Percentiles rank a stretch among this genome's conserved stretches.
These are phyloP conservation scores for Nesoenas mayeri DNA, from an alignment of 2,113 vertebrate species.

Conservation along the genomic window DNA sequence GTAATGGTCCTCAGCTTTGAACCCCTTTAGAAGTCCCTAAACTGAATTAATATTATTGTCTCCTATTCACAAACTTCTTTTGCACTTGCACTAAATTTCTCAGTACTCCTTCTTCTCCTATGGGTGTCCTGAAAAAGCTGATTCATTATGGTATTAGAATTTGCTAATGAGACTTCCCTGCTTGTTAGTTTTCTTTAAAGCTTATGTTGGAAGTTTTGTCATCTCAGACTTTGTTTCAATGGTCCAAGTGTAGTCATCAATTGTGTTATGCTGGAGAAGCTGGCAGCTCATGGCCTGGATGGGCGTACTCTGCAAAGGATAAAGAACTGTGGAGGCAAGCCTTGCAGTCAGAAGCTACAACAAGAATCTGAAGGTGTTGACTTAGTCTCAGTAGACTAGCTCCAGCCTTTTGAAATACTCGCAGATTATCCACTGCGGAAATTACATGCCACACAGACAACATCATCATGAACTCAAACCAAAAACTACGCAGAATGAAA, in stretches of 20 bases:
- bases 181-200: background rate
- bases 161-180: background rate
- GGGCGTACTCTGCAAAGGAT: no score
- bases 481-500: background rate
- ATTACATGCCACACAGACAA: background rate
- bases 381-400: background rate
- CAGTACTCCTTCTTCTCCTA: background rate
- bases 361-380: background rate
- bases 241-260: background rate
- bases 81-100: background rate
- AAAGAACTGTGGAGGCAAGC: background rate
- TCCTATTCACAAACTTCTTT: background rate
- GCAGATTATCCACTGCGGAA: background rate
- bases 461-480: background rate
- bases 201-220: background rate
- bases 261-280: background rate
- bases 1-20: background rate
- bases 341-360: background rate
- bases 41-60: background rate
- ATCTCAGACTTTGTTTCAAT: background rate
- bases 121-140: background rate
- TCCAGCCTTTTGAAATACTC: rapidly evolving
- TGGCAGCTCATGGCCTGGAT: no score
- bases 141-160: background rate
- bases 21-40: background rate